Conservation (phyloP, 2,113 vertebrate species). For the pig (Sus scrofa) region T2T-Sscrofa CM000827.6:102157501-102158000, state of each 20-base stretch:
- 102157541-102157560: background rate
- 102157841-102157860: slow-evolving; percentile 38
- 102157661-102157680: background rate
- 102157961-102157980: background rate
- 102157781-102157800: background rate
- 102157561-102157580: background rate
- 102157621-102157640: background rate
- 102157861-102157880: background rate
- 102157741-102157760: background rate
- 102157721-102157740: background rate
- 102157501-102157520: background rate
- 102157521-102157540: background rate
- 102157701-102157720: background rate
- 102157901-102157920: background rate
- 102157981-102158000: background rate
- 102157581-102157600: background rate
- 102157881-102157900: slow-evolving; percentile 13
- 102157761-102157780: background rate
- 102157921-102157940: background rate
- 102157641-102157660: background rate
- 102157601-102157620: slow-evolving; percentile 36
- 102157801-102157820: background rate
- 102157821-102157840: accelerated
- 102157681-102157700: background rate
- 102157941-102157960: background rate